Evolutionary conservation across 2,113 vertebrate genomes (phyloP).

Genomic region (Galemys pyrenaicus): DNA sequence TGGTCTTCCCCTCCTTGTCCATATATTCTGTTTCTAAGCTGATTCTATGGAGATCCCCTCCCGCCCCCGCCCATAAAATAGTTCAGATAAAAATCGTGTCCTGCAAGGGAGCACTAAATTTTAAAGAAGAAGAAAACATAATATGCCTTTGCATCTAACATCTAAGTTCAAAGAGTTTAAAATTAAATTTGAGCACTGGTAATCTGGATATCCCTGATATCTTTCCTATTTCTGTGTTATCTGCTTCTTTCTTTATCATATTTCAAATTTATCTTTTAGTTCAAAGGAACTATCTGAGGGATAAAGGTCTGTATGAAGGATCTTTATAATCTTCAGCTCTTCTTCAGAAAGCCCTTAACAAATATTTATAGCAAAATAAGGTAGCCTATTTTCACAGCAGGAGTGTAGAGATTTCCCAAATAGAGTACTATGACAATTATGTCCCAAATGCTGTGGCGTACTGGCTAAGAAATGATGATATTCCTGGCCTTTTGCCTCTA

Average conservation of each 20-base stretch:
- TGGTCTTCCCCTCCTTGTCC: background rate
- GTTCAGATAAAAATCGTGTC: background rate
- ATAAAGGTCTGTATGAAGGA: conserved; percentile 31
- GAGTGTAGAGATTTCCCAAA: conserved; percentile 40
- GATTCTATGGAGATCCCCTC: background rate
- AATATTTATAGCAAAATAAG: conserved; percentile 47
- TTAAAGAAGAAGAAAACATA: background rate
- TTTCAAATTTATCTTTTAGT: conserved; percentile 57
- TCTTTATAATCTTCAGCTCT: conserved; percentile 32
- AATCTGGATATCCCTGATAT: conserved; percentile 19
- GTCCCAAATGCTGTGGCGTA: background rate
- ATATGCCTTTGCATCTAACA: background rate
- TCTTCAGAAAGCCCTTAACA: conserved; percentile 37
- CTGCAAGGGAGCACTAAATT: background rate
- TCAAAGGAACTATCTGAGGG: conserved; percentile 45
- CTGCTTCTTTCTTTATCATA: conserved; percentile 29
- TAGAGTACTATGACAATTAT: background rate
- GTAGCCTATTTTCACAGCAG: conserved; percentile 49
- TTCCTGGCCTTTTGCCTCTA: conserved; percentile 42
- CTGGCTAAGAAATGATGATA: conserved; percentile 27
- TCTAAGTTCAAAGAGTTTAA: conserved; percentile 36
- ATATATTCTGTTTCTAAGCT: background rate
- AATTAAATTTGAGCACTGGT: conserved; percentile 26
- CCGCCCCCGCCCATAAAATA: background rate
- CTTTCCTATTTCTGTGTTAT: conserved; percentile 55